Evolutionary conservation across 1,140 invertebrate genomes (phyloP).

Genomic region (Drosophila santomea): DNA sequence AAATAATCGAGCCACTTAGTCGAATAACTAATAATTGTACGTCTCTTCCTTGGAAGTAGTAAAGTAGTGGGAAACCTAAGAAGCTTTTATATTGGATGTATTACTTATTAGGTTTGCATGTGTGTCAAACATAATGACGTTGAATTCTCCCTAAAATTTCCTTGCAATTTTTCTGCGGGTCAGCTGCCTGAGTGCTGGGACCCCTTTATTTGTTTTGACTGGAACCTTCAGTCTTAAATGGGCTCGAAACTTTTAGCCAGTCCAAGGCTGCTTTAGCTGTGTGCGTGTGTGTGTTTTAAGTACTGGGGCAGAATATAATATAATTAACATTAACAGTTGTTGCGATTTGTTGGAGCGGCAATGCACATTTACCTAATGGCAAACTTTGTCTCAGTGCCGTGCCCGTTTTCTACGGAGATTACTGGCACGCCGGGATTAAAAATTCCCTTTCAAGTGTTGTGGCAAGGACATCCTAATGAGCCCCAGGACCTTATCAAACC

Average conservation of each 20-base stretch:
- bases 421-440: constrained; percentile 62
- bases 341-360: constrained; percentile 72
- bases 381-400: constrained; percentile 27
- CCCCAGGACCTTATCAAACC: constrained; percentile 31
- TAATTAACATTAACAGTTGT: constrained; percentile 72
- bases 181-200: constrained; percentile 7
- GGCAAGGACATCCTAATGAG: constrained; percentile 51
- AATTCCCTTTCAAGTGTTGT: constrained; percentile 71
- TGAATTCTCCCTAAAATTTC: neutral
- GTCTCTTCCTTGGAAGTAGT: too few species aligned
- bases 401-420: constrained; percentile 37
- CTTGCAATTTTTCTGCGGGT: constrained; percentile 26
- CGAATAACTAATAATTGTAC: too few species aligned
- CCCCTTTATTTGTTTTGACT: constrained; percentile 23
- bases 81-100: too few species aligned
- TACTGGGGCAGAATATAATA: constrained; percentile 51
- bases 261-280: constrained; percentile 18
- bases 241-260: constrained; percentile 11
- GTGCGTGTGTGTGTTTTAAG: constrained; percentile 16
- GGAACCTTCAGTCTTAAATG: constrained; percentile 7
- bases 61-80: too few species aligned
- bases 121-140: neutral
- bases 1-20: neutral
- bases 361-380: constrained; percentile 70
- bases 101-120: too few species aligned